A percentile compares a stretch with the other conserved stretches of the same genome.
Evolutionary conservation across 2,113 vertebrate species (phyloP).

Genomic region (Potamarius usumacintae): DNA sequence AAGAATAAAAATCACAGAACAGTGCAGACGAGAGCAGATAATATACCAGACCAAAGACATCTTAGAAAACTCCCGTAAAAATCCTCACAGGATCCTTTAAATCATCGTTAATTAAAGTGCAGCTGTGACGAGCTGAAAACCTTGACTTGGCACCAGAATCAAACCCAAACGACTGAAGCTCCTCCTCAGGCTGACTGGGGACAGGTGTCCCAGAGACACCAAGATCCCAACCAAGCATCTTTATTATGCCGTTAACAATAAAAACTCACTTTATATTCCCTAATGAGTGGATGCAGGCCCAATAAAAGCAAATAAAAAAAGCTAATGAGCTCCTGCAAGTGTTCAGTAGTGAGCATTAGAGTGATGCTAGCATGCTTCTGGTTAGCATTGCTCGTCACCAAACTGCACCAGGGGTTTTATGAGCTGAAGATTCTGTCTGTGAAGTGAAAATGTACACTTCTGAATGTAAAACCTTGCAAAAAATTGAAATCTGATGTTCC

Average conservation of each 20-base stretch:
- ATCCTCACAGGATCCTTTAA: not conserved
- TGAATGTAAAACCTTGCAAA: not conserved
- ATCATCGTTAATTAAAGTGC: not conserved
- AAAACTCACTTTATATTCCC: not conserved
- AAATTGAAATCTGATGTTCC: not conserved
- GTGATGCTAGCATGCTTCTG: not conserved
- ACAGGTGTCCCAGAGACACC: not conserved
- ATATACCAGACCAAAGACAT: not conserved
- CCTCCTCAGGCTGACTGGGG: not conserved
- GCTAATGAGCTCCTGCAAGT: conserved; percentile 1
- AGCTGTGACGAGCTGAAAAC: not conserved
- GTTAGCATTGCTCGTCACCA: not conserved
- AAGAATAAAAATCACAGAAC: not conserved
- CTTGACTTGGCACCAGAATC: not conserved
- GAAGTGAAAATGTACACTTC: not conserved
- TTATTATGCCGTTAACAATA: not conserved
- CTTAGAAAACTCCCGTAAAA: not conserved
- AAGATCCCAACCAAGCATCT: not conserved
- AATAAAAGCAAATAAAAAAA: not conserved
- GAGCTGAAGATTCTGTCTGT: not conserved
- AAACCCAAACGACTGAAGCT: not conserved
- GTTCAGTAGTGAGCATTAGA: not conserved
- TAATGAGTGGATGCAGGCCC: not conserved
- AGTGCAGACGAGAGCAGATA: not conserved
- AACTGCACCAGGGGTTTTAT: not conserved